These are phyloP conservation scores for Sycobia sp. DNA, from an alignment of 1,140 invertebrate genomes.

Conservation along the genomic window DNA sequence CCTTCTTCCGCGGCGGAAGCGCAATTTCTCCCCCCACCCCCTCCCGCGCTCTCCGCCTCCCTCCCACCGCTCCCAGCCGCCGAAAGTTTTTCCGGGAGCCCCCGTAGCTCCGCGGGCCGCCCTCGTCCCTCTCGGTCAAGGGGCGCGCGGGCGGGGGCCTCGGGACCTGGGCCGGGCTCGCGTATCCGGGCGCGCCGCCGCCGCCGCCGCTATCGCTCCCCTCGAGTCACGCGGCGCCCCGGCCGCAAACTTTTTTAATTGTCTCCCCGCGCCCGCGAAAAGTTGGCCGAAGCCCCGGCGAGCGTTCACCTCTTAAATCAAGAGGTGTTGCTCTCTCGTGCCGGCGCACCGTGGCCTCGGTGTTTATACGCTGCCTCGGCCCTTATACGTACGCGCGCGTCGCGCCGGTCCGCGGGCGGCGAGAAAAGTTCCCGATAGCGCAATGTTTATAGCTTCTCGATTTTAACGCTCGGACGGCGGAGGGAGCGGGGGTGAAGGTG, in stretches of 20 bases:
- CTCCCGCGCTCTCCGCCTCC: background rate
- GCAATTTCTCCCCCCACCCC: background rate
- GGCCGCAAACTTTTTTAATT: conserved; percentile 26
- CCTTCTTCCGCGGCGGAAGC: background rate
- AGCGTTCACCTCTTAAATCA: conserved; percentile 3
- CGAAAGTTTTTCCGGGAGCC: conserved; percentile 20
- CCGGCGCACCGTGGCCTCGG: background rate
- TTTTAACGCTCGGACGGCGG: too few species aligned
- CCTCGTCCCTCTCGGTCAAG: background rate
- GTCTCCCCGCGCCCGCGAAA: conserved; percentile 21
- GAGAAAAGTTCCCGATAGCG: too few species aligned
- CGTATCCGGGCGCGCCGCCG: too few species aligned
- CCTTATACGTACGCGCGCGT: too few species aligned
- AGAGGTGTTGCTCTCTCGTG: conserved; percentile 4
- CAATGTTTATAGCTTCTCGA: too few species aligned
- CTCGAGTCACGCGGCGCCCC: conserved; percentile 1
- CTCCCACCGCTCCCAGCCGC: too few species aligned
- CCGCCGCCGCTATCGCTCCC: conserved; percentile 12
- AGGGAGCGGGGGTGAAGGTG: too few species aligned
- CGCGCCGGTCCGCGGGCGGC: too few species aligned
- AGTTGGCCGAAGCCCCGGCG: background rate
- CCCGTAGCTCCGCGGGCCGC: conserved; percentile 5
- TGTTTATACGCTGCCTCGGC: background rate
- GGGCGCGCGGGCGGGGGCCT: background rate
- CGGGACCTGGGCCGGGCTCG: too few species aligned